A percentile compares a stretch with the other conserved stretches of the same genome.
Evolutionary conservation across 1,140 invertebrate species (phyloP).

Genomic region (Drosophila sechellia): DNA sequence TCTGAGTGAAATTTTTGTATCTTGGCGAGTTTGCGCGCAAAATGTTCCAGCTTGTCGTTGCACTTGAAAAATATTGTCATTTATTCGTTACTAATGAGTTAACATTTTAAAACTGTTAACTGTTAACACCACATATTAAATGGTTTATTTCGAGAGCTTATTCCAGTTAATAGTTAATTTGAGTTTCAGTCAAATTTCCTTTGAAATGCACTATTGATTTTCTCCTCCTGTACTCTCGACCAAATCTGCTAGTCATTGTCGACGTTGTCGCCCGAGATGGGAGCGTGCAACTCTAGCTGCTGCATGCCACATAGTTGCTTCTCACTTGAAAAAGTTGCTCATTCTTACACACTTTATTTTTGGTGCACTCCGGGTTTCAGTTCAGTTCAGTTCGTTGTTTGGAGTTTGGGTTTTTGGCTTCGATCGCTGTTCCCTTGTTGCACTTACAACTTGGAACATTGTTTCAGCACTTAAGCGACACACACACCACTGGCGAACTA

Average conservation of each 20-base stretch:
- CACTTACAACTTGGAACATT: constrained; percentile 82
- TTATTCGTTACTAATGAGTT: background rate
- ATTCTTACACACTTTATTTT: constrained; percentile 83
- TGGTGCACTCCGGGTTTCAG: constrained; percentile 60
- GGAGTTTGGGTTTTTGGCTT: constrained; percentile 36
- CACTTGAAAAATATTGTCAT: constrained; percentile 7
- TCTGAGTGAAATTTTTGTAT: constrained; percentile 62
- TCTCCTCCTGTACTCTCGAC: constrained; percentile 13
- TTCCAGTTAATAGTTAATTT: background rate
- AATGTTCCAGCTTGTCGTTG: constrained; percentile 2
- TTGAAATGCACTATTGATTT: background rate
- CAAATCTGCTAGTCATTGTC: constrained; percentile 59
- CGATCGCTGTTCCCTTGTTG: constrained; percentile 56
- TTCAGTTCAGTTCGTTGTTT: constrained; percentile 18
- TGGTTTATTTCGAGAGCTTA: no score
- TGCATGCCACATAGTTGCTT: constrained; percentile 73
- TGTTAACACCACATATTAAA: no score
- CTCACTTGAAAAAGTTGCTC: constrained; percentile 82
- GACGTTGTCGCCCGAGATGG: constrained; percentile 43
- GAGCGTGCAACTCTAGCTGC: constrained; percentile 38
- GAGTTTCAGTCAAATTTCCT: background rate
- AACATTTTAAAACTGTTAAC: no score
- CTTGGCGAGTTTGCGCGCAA: constrained; percentile 53
- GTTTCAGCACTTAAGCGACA: constrained; percentile 83
- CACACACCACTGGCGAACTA: constrained; percentile 43